Evolutionary conservation across 2,888 invertebrate genomes (phyloP).

Genomic region (Drosophila tanythrix): DNA sequence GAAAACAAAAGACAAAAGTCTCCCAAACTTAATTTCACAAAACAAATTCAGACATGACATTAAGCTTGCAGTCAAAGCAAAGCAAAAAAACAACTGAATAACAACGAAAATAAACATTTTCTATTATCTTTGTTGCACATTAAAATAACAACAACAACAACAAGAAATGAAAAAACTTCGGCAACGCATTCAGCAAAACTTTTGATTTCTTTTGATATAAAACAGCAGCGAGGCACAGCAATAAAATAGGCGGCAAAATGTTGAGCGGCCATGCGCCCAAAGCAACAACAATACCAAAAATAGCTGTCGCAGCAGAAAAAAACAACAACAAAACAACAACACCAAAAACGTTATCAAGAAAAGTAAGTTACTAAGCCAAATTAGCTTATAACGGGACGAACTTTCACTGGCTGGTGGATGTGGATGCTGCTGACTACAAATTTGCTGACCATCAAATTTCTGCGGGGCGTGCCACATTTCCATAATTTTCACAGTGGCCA

Average conservation of each 20-base stretch:
- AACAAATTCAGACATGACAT: slow-evolving; percentile 64
- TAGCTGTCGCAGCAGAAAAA: slow-evolving; percentile 16
- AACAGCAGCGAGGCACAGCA: slow-evolving; percentile 12
- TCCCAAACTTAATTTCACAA: slow-evolving; percentile 66
- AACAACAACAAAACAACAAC: slow-evolving; percentile 26
- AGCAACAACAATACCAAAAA: slow-evolving; percentile 31
- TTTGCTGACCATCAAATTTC: slow-evolving; percentile 31
- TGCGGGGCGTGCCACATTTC: slow-evolving; percentile 53
- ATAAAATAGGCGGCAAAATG: slow-evolving; percentile 52
- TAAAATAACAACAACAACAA: slow-evolving; percentile 54
- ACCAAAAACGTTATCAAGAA: slow-evolving; percentile 40
- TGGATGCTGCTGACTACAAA: slow-evolving; percentile 18
- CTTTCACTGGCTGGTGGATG: slow-evolving; percentile 65
- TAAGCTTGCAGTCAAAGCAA: slow-evolving; percentile 23
- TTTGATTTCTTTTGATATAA: slow-evolving; percentile 71
- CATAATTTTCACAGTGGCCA: slow-evolving; percentile 43
- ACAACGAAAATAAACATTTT: slow-evolving; percentile 42
- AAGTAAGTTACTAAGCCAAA: slow-evolving; percentile 79
- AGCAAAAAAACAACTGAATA: slow-evolving; percentile 11
- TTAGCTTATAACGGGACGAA: slow-evolving; percentile 77
- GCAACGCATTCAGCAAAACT: slow-evolving; percentile 53
- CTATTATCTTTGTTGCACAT: slow-evolving; percentile 68
- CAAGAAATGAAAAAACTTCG: slow-evolving; percentile 22
- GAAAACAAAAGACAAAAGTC: slow-evolving; percentile 32
- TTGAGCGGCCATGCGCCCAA: slow-evolving; percentile 54